Base-by-base conservation (phyloP, 2,113 vertebrate genomes). In the Clupea harengus region DNA sequence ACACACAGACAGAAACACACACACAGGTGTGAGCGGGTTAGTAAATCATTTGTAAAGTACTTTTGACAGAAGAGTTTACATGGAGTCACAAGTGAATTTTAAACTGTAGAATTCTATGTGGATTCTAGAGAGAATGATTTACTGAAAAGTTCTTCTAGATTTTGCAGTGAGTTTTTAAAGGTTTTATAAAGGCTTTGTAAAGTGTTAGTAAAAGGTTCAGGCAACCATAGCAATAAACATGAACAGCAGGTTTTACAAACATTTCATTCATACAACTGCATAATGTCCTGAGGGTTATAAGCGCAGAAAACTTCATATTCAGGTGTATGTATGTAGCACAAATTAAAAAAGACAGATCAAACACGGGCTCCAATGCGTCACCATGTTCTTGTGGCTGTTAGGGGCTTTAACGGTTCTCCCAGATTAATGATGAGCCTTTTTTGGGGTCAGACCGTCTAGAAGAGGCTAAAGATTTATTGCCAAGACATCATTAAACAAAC, bases 401-500 rank as follows among this genome's bases (percentile, higher is more conserved):
- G 8, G 64, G 64, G 64, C 10, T n/a, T 72, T 72, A 72, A 28
- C n/a, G n/a, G 9, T 72, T 72, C n/a, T 7, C 64, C 64, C 64
- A 72, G 64, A 72, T 72, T 72, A 72, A 72, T 72, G 64, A 72
- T 13, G 28, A 72, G 64, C 25, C 64, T 32, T 32, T 72, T 72
- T 72, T 72, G 64, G 64, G 64, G 64, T 72, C 64, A 72, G 64
- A 72, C 8, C 28, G 25, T 13, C 25, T 32, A 25, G 64, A 13
- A 10, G 64, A 28, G 64, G 25, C 25, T 2, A 10, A n/a, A 67
- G 64, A 67, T 67, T 67, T 67, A 67, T 67, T 25, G 22, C 22
- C 25, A 7, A 67, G n/a, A 10, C 64, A 10, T 25, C 3, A 72
- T 32, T 72, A 72, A 72, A 72, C 64, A 72, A 72, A 32, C 64